Evolutionary conservation across 1,140 invertebrate genomes (phyloP).

Genomic region (Dreissena rostriformis): DNA sequence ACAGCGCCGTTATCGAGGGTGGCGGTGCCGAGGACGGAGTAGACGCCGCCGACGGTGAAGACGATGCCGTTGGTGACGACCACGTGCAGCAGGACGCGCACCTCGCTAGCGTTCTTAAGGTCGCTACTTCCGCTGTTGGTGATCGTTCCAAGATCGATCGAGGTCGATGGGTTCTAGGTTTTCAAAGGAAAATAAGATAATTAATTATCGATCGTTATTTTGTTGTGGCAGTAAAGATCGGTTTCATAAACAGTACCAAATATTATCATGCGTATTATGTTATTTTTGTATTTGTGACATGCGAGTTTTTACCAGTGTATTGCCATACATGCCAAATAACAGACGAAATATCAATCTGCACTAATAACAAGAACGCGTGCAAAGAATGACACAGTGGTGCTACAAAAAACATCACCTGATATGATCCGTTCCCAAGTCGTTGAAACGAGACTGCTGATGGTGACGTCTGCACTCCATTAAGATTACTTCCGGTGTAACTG

Average conservation of each 20-base stretch:
- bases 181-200: too few species aligned
- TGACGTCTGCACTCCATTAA: slow-evolving; percentile 3
- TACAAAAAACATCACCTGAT: neutral
- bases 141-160: slow-evolving; percentile 23
- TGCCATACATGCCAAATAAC: neutral
- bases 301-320: neutral
- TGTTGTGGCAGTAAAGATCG: too few species aligned
- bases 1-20: neutral
- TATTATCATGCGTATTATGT: neutral
- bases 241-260: neutral
- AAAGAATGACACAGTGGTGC: too few species aligned
- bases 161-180: neutral
- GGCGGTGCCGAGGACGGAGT: neutral
- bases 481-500: slow-evolving; percentile 14
- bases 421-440: neutral
- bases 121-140: neutral
- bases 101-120: neutral
- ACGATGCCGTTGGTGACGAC: slow-evolving; percentile 20
- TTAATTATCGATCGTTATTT: too few species aligned
- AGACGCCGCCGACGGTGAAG: neutral
- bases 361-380: neutral
- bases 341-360: neutral
- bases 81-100: slow-evolving; percentile 24
- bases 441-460: neutral
- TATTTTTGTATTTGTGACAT: neutral